Evolutionary conservation across 2,113 vertebrate genomes (phyloP).

Genomic region (Nesospiza acunhae): DNA sequence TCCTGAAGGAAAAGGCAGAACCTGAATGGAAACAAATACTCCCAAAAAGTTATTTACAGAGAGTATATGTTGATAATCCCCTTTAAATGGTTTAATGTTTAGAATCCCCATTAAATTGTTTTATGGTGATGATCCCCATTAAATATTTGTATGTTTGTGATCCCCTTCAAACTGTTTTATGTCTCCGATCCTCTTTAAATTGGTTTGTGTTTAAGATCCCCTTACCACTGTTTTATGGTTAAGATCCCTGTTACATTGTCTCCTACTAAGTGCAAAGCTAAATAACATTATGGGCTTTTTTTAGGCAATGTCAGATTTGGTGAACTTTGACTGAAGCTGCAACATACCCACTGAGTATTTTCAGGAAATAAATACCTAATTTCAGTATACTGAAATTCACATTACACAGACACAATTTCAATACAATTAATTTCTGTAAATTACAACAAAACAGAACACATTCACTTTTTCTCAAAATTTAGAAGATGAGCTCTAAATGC

Average conservation of each 20-base stretch:
- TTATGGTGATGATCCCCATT: background rate
- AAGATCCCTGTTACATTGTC: background rate
- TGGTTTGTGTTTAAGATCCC: background rate
- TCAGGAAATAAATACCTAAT: background rate
- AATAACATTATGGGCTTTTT: background rate
- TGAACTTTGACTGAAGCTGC: background rate
- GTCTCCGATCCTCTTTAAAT: background rate
- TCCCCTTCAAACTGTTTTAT: background rate
- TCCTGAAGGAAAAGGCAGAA: background rate
- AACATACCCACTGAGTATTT: background rate
- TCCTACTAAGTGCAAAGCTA: background rate
- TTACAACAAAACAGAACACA: background rate
- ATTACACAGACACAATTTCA: background rate
- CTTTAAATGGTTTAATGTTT: background rate
- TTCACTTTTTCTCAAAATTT: background rate
- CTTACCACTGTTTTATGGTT: background rate
- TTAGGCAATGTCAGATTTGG: background rate
- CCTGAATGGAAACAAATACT: background rate
- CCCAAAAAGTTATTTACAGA: background rate
- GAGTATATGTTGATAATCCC: background rate
- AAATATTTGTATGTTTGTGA: background rate
- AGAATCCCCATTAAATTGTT: background rate
- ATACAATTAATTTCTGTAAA: background rate
- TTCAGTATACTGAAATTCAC: background rate
- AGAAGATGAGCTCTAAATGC: background rate